Evolutionary conservation across 2,888 invertebrate genomes (phyloP), one percentile per base, ranked within the genome.

Genomic region (Lepidochrysops patricia): DNA sequence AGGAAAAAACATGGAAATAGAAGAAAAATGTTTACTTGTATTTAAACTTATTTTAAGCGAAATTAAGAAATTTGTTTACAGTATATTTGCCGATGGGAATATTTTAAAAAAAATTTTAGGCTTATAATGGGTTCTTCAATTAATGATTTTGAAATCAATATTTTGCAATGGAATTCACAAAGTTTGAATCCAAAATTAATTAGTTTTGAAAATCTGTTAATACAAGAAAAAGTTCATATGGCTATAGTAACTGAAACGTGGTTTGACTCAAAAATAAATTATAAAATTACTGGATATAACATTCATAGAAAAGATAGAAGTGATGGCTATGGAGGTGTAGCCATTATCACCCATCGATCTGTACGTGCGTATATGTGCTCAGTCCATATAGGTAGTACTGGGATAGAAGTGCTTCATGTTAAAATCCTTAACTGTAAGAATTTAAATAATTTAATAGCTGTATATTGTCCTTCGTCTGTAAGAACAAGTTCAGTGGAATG

Each of bases 381-480:
- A 3, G 35, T 60, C 1, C 6, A 2, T 25, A 5, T 37, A 5
- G 25, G n/a, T 27, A 66, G 64, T 54, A 19, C 23, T 29, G 60
- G 59, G 7, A 63, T 67, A 37, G 60, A 66, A 58, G 6, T 61
- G 2, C 5, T 67, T 3, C 13, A 35, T 49, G 23, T 65, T 9
- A 61, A 60, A 43, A 13, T 65, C 7, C 52, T 34, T 7, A 65
- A 64, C 52, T 62, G 60, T 34, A 26, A 19, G 0, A 5, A 25
- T 12, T 12, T 67, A n/a, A 27, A 64, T 7, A 59, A 68, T 43
- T 29, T 68, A 12, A 50, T 66, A 2, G 35, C 58, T 35, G 15
- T 68, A 12, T 68, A 66, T 15, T 68, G 65, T 19, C 62, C 65
- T 6, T 60, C 66, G 5, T 43, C 60, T 1, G 57, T 60, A 4